Percentiles rank a stretch among this genome's conserved stretches.
phyloP scores from a whole-genome alignment of 1,140 invertebrate genomes.

The Drosophila santomea region DNA sequence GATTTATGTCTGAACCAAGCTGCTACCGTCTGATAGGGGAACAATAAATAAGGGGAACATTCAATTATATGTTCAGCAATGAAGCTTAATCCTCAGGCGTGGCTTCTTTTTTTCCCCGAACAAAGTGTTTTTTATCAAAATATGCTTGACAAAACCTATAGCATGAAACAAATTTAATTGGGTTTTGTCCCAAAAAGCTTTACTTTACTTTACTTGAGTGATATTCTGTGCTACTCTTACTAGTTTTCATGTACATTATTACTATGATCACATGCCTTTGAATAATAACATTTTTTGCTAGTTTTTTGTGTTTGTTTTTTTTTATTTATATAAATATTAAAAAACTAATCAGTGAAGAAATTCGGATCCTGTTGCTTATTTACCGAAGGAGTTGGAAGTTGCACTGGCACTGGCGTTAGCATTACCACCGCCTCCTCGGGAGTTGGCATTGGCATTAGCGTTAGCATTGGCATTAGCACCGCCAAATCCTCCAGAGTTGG shows the following conservation, averaged over 20 bases:
- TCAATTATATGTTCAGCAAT: not conserved
- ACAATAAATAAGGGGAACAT: not conserved
- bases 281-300: not conserved
- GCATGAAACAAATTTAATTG: too few relatives aligned
- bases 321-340: slow-evolving; percentile 45
- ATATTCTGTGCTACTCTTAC: too few relatives aligned
- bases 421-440: not conserved
- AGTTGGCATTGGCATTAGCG: slow-evolving; percentile 11
- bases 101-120: not conserved
- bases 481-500: slow-evolving; percentile 8
- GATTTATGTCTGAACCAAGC: not conserved
- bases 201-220: too few relatives aligned
- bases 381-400: not conserved
- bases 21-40: not conserved
- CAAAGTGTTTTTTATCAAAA: too few relatives aligned
- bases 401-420: slow-evolving; percentile 20
- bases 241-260: too few relatives aligned
- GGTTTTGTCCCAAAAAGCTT: too few relatives aligned
- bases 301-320: slow-evolving; percentile 34
- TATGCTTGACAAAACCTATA: too few relatives aligned
- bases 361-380: slow-evolving; percentile 10
- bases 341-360: slow-evolving; percentile 27
- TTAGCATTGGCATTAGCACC: slow-evolving; percentile 30
- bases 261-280: too few relatives aligned
- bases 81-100: not conserved